These are phyloP conservation scores for Brachystomella parvula DNA, from an alignment of 1,140 invertebrate genomes.

Conservation along the genomic window DNA sequence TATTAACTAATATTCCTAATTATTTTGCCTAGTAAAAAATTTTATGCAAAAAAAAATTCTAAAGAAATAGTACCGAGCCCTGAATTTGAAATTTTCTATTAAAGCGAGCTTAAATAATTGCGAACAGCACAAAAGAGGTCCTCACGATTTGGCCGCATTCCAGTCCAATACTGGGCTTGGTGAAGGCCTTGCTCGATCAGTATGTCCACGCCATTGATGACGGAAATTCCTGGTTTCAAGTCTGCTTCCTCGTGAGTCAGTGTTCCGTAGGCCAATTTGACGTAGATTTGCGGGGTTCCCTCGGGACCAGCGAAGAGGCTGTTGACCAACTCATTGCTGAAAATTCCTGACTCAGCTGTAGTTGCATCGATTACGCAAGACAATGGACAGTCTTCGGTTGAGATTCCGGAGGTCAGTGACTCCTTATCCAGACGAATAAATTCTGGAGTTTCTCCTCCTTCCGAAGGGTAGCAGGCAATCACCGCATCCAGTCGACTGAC, in stretches of 20 bases:
- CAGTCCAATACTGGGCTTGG: neutral
- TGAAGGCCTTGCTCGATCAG: neutral
- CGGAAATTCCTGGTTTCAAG: neutral
- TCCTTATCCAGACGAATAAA: neutral
- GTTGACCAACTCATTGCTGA: neutral
- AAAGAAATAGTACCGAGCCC: neutral
- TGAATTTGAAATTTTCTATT: neutral
- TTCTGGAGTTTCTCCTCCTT: neutral
- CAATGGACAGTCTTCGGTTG: too few species aligned
- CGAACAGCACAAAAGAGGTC: neutral
- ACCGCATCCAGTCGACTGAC: neutral
- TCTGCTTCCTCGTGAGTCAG: neutral
- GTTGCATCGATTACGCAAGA: neutral
- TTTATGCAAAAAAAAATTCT: neutral
- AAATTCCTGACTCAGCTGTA: neutral
- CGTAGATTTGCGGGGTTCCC: neutral
- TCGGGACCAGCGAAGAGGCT: neutral
- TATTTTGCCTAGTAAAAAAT: neutral
- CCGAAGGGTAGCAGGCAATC: neutral
- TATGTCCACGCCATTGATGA: neutral
- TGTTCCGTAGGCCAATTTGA: neutral
- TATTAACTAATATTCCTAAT: neutral
- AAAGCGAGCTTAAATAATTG: neutral
- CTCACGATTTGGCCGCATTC: neutral
- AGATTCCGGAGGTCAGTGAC: neutral